Conservation (phyloP, 2,797 vertebrate species). For the Diplodus sargus region DNA sequence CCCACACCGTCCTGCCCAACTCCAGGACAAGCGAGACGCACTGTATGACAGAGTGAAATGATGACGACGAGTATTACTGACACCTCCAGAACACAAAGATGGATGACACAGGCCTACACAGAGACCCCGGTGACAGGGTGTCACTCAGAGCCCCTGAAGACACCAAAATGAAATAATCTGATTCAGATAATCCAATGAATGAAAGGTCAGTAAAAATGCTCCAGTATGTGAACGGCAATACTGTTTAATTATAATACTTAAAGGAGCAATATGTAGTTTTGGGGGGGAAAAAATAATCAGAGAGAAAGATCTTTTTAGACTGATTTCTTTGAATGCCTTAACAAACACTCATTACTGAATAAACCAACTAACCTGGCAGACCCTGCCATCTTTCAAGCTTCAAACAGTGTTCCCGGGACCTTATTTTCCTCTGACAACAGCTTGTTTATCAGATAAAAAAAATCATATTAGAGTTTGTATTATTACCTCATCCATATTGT, state of each 20-base stretch:
- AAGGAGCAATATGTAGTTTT: no score
- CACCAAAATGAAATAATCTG: background rate
- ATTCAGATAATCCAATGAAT: background rate
- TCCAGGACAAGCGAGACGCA: background rate
- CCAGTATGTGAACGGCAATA: background rate
- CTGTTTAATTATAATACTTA: background rate
- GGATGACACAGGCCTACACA: background rate
- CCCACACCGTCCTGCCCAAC: background rate
- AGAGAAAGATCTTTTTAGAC: no score
- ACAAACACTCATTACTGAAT: no score
- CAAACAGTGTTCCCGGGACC: no score
- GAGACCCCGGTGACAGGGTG: background rate
- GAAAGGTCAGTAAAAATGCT: background rate
- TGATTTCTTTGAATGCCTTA: no score
- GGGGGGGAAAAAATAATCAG: no score
- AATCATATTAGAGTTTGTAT: no score
- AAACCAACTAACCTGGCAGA: no score
- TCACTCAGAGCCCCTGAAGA: background rate
- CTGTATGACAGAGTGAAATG: conserved; percentile 36
- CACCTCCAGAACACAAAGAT: conserved; percentile 33
- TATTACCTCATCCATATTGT: no score
- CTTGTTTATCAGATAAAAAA: no score
- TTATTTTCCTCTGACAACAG: no score
- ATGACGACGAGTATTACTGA: conserved; percentile 44
- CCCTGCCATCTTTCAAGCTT: no score